phyloP scores from a whole-genome alignment of 2,797 vertebrate genomes.

The Diplodus puntazzo region DNA sequence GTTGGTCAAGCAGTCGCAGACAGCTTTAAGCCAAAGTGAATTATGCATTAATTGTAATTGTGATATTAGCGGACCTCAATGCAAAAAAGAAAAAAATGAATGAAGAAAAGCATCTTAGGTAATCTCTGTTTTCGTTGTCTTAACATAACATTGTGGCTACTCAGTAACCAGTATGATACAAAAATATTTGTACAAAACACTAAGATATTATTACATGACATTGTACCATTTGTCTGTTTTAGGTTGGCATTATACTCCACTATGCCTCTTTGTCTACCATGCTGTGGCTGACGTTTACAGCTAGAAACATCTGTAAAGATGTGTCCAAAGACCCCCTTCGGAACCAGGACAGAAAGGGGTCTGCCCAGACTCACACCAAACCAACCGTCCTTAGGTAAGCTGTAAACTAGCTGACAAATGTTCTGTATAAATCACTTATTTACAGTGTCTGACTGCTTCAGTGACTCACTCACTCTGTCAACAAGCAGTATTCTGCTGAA shows the following conservation, averaged over 20 bases:
- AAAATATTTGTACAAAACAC: neutral
- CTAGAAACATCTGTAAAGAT: constrained; percentile 94
- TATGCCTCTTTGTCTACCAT: constrained; percentile 94
- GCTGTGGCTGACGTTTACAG: constrained; percentile 94
- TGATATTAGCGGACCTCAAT: neutral
- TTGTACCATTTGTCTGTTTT: constrained; percentile 26
- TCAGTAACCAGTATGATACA: neutral
- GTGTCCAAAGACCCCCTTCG: constrained; percentile 90
- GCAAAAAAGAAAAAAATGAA: neutral
- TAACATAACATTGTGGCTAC: neutral
- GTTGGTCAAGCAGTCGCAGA: neutral
- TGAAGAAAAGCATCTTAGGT: neutral
- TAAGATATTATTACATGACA: neutral
- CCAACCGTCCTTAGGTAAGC: constrained; percentile 80
- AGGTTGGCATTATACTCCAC: constrained; percentile 94
- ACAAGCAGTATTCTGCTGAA: neutral
- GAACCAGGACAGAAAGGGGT: constrained; percentile 82
- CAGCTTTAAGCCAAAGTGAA: neutral
- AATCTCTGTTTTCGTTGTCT: neutral
- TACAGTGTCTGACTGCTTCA: neutral
- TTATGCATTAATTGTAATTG: neutral
- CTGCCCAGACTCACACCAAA: constrained; percentile 67
- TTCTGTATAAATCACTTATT: neutral
- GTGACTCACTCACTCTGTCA: neutral
- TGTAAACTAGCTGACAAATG: neutral